A percentile compares a stretch with the other conserved stretches of the same genome.
Conservation (phyloP, 2,797 vertebrate species). For the Merluccius polli region DNA sequence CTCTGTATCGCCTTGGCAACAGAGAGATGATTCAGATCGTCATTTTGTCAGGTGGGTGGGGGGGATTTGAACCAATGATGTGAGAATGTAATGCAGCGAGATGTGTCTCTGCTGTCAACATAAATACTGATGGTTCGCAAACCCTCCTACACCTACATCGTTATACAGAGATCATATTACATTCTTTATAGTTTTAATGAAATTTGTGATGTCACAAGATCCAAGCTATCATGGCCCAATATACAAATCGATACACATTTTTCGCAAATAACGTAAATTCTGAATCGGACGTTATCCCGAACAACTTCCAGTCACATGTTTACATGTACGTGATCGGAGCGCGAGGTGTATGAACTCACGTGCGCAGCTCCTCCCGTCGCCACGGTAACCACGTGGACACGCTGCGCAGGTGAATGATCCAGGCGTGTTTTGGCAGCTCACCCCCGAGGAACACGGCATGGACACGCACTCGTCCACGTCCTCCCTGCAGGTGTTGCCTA, state of each 20-base stretch:
- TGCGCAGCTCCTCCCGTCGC: conserved; percentile 77
- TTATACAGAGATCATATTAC: neutral
- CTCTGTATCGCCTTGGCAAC: conserved; percentile 36
- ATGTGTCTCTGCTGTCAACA: neutral
- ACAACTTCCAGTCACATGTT: too few species aligned
- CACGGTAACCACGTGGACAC: conserved; percentile 77
- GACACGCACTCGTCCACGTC: conserved; percentile 83
- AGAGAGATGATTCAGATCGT: neutral
- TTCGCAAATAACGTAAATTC: neutral
- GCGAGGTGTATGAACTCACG: conserved; percentile 55
- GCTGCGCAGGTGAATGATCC: conserved; percentile 81
- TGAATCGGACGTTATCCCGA: neutral
- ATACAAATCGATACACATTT: neutral
- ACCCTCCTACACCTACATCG: neutral
- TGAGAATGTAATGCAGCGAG: neutral
- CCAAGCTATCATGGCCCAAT: neutral
- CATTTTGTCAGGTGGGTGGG: too few species aligned
- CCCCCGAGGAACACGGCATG: conserved; percentile 77
- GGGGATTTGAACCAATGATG: neutral
- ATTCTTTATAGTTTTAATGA: too few species aligned
- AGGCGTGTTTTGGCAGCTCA: conserved; percentile 77
- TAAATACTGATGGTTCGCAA: neutral
- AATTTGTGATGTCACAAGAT: neutral
- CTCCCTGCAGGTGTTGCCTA: conserved; percentile 76
- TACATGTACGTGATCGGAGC: neutral